Base-by-base conservation (phyloP, 2,888 invertebrate genomes). In the Eupithecia centaureata region DNA sequence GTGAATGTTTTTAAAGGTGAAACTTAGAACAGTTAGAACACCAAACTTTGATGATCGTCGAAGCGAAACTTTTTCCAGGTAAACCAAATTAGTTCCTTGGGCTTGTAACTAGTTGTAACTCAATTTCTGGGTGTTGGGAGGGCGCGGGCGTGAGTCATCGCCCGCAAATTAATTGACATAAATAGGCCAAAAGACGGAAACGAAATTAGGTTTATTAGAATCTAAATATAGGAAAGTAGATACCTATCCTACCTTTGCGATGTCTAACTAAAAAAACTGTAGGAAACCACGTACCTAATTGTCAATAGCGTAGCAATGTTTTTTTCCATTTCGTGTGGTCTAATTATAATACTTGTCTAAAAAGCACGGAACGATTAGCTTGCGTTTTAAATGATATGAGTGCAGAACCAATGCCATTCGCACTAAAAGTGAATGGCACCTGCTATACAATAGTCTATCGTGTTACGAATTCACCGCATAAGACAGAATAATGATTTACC, bases 81-180 rank as follows among this genome's bases (percentile, higher is more conserved):
- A 68, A 70, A 71, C 64, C 58, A 65, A 67, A 67, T 60, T 71
- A 68, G 70, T 73, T 73, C 73, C 68, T 68, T 70, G 64, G 73
- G 52, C 67, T 76, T 75, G 78, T 79, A 76, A 62, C 67, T 72
- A 67, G 72, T 68, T 78, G 18, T 27, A 74, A 80, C 68, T 80
- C 74, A 74, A 81, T 85, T n/a, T 85, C 77, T 67, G 75, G 78
- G 69, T 71, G 77, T 75, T 75, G 68, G 61, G 63, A 71, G 80
- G 86, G 87, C 73, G 86, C 79, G 82, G 76, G 74, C 73, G 74
- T 77, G 88, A 78, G 83, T 82, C 86, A 80, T 62, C 83, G 81
- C 76, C 73, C 70, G 73, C 81, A 80, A 87, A 86, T 85, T 88
- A 86, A 89, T 89, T 88, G 87, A 80, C 68, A 68, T 78, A 85